Percentiles rank a stretch among this genome's conserved stretches.
phyloP scores from a whole-genome alignment of 2,113 vertebrate species.

The Melanostigma gelatinosum region DNA sequence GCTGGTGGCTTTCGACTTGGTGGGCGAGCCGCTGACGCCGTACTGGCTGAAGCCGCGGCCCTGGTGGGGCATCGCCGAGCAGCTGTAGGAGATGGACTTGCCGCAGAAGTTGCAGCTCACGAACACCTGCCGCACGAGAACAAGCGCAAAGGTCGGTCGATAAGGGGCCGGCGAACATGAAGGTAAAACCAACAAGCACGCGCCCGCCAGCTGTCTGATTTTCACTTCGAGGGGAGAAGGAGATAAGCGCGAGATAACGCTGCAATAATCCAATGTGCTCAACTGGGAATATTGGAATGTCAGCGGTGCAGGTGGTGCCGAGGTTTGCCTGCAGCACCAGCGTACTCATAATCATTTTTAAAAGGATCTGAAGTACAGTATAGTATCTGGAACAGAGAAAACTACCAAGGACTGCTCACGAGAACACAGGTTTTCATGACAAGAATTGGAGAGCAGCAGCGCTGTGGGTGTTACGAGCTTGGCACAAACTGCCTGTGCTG shows the following conservation, averaged over 20 bases:
- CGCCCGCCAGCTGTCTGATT: conserved; percentile 58
- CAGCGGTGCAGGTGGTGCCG: neutral
- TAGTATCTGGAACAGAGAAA: neutral
- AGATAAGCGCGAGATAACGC: conserved; percentile 55
- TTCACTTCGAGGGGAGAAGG: conserved; percentile 20
- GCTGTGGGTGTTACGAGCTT: conserved; percentile 30
- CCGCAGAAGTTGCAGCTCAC: conserved; percentile 99
- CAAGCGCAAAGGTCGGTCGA: conserved; percentile 54
- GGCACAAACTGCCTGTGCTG: conserved; percentile 18
- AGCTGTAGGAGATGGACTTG: conserved; percentile 99
- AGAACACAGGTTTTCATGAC: conserved; percentile 4
- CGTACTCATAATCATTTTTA: neutral
- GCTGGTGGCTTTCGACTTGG: conserved; percentile 98
- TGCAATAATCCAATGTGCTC: conserved; percentile 34
- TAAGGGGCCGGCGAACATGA: conserved; percentile 28
- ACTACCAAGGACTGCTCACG: neutral
- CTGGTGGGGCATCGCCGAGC: conserved; percentile 94
- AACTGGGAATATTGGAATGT: conserved; percentile 42
- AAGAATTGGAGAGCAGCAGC: conserved; percentile 22
- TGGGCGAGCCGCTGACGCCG: conserved; percentile 96
- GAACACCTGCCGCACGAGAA: conserved; percentile 88
- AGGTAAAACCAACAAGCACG: conserved; percentile 22
- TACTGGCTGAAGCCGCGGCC: conserved; percentile 98
- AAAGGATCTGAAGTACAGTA: neutral
- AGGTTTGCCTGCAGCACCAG: neutral